These are phyloP conservation scores for Cephus sareptanus DNA, from an alignment of 2,888 invertebrate species.

Conservation along the genomic window DNA sequence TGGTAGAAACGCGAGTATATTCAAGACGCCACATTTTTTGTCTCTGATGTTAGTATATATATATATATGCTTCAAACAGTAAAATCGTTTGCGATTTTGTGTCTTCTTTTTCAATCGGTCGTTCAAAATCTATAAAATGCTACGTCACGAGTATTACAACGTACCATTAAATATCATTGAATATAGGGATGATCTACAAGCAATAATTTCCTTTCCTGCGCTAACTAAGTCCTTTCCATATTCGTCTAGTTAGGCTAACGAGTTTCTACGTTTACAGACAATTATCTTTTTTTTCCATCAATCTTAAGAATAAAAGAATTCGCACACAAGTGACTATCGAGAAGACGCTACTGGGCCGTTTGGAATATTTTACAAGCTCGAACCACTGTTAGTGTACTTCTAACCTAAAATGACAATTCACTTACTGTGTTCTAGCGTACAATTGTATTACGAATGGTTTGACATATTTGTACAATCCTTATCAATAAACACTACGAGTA, in stretches of 20 bases:
- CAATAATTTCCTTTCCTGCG: conserved; percentile 24
- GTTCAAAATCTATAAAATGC: background rate
- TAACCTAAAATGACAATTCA: background rate
- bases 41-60: background rate
- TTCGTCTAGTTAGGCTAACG: conserved; percentile 34
- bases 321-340: background rate
- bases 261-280: conserved; percentile 17
- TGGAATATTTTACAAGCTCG: background rate
- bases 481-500: background rate
- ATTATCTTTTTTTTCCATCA: conserved; percentile 15
- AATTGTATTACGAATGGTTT: background rate
- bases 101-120: background rate
- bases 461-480: background rate
- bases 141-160: background rate
- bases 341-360: background rate
- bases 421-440: background rate
- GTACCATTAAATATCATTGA: background rate
- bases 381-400: background rate
- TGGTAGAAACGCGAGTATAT: conserved; percentile 41
- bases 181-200: conserved; percentile 16
- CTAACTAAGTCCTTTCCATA: conserved; percentile 7
- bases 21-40: conserved; percentile 8
- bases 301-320: conserved; percentile 4
- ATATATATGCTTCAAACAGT: background rate
- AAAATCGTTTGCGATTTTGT: background rate